A percentile compares a stretch with the other conserved stretches of the same genome.
These are phyloP conservation scores for Phortica magna DNA, from an alignment of 2,888 invertebrate species.

Conservation along the genomic window DNA sequence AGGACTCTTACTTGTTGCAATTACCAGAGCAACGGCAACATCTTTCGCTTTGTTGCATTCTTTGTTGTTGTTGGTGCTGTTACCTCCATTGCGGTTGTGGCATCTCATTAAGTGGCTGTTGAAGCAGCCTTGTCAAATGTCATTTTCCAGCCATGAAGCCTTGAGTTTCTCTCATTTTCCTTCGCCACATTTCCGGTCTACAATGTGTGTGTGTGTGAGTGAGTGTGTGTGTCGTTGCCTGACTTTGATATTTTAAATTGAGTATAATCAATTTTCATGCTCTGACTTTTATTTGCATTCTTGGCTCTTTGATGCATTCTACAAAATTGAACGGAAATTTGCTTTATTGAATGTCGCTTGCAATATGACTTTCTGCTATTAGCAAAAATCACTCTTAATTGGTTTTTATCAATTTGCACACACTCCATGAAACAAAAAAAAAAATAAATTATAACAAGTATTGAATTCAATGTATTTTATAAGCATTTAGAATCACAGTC, in stretches of 20 bases:
- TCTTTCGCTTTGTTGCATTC: not conserved
- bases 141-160: not conserved
- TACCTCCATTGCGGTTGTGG: not conserved
- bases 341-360: constrained; percentile 3
- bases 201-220: not conserved
- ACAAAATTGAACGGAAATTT: not conserved
- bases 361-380: not conserved
- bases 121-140: not conserved
- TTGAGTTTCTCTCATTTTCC: not conserved
- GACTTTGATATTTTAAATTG: constrained; percentile 21
- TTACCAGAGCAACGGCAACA: not conserved
- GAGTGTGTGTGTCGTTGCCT: not conserved
- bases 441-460: too few relatives aligned
- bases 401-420: too few relatives aligned
- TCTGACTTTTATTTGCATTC: too few relatives aligned
- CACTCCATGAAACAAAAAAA: too few relatives aligned
- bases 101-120: constrained; percentile 23
- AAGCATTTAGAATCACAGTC: too few relatives aligned
- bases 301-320: too few relatives aligned
- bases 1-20: not conserved
- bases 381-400: too few relatives aligned
- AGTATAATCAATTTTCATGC: constrained; percentile 19
- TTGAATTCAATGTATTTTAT: too few relatives aligned
- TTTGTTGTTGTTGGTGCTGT: not conserved
- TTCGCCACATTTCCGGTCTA: not conserved